Conservation (phyloP, 2,113 vertebrate species). For the Prunella himalayana region DNA sequence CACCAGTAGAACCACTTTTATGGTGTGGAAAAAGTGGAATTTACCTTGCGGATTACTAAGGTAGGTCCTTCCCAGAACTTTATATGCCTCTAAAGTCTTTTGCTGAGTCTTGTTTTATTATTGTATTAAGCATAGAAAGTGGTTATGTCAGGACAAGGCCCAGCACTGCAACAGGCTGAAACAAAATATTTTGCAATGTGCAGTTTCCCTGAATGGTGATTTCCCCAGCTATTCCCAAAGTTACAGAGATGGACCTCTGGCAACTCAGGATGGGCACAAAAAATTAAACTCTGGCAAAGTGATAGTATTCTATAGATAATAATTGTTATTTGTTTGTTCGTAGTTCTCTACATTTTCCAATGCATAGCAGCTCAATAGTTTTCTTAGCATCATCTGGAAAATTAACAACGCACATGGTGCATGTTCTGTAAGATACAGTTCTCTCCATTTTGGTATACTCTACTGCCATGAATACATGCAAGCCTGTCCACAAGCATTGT, state of each 20-base stretch:
- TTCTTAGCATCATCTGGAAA: neutral
- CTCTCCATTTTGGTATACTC: neutral
- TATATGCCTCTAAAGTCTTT: neutral
- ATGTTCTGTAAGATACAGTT: neutral
- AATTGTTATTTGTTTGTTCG: rapidly evolving
- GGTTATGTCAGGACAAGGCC: neutral
- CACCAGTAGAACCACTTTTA: neutral
- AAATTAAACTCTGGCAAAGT: neutral
- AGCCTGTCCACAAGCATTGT: neutral
- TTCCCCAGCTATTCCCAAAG: neutral
- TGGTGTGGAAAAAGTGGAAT: neutral
- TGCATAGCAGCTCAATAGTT: neutral
- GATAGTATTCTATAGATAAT: neutral
- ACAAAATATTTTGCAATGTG: neutral
- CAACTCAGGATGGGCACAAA: neutral
- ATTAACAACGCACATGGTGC: neutral
- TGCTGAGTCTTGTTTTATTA: neutral
- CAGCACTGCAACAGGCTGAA: neutral
- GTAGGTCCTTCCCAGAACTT: neutral
- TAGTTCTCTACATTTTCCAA: neutral
- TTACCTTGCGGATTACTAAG: neutral
- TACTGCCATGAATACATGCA: neutral
- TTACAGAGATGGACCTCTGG: neutral
- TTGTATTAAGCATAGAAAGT: neutral
- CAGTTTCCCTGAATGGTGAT: neutral